A percentile compares a stretch with the other conserved stretches of the same genome.
Conservation (phyloP, 2,113 vertebrate genomes). For the Oplegnathus fasciatus region DNA sequence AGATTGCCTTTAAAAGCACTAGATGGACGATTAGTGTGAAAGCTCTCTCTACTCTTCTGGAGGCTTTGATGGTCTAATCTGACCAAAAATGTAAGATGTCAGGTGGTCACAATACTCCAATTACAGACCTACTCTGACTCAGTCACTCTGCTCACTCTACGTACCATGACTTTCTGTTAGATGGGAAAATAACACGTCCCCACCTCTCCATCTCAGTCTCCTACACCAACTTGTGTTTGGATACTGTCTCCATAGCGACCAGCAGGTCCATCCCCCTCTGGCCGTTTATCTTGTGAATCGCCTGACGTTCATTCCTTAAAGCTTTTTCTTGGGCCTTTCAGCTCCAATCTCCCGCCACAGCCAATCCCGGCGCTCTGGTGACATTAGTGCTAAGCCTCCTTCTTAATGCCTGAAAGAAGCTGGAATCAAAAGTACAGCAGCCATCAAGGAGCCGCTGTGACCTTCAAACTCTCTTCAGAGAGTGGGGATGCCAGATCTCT, state of each 20-base stretch:
- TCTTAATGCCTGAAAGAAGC: constrained; percentile 55
- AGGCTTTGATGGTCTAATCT: neutral
- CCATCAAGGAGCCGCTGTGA: constrained; percentile 34
- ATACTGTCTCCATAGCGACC: constrained; percentile 15
- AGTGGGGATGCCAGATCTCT: neutral
- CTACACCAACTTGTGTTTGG: neutral
- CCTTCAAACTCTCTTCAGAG: constrained; percentile 50
- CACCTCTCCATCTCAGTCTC: neutral
- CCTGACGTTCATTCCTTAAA: constrained; percentile 14
- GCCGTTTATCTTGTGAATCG: constrained; percentile 52
- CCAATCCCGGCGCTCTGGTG: constrained; percentile 8
- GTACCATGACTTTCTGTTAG: too few species aligned
- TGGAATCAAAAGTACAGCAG: constrained; percentile 47
- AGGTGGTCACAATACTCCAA: too few species aligned
- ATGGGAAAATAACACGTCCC: too few species aligned
- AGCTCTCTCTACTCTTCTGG: neutral
- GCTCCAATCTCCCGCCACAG: constrained; percentile 15
- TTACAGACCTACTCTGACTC: too few species aligned
- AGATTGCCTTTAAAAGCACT: neutral
- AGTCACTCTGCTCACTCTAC: too few species aligned
- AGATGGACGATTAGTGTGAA: neutral
- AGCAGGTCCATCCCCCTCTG: neutral
- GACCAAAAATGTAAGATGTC: too few species aligned
- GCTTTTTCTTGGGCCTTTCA: neutral
- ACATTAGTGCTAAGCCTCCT: constrained; percentile 62